Evolutionary conservation across 2,797 vertebrate genomes (phyloP).

Genomic region (Falco concolor): DNA sequence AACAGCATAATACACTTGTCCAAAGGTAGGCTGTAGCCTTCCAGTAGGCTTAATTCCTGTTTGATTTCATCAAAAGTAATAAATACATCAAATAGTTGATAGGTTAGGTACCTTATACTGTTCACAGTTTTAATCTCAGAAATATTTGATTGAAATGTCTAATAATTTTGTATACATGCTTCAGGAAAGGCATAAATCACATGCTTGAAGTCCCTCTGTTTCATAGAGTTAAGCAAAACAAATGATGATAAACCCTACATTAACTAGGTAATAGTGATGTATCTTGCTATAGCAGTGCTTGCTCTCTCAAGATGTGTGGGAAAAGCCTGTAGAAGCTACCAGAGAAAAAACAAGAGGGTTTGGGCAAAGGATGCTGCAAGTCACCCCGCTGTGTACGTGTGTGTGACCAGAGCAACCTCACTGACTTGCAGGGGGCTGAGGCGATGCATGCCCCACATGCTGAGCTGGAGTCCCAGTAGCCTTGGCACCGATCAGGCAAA

Average conservation of each 20-base stretch:
- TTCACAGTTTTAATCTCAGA: not conserved
- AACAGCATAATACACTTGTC: constrained; percentile 12
- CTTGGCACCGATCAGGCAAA: not conserved
- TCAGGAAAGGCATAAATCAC: not conserved
- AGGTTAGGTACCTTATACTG: not conserved
- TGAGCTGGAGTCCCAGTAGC: not conserved
- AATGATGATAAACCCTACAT: not conserved
- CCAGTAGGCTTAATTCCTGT: not conserved
- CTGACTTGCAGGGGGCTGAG: not conserved
- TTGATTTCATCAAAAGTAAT: constrained; percentile 17
- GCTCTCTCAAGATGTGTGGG: not conserved
- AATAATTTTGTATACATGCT: not conserved
- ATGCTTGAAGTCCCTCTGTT: not conserved
- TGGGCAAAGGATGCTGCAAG: not conserved
- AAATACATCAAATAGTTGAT: not conserved
- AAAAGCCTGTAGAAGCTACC: not conserved
- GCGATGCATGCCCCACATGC: rapidly evolving
- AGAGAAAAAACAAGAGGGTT: not conserved
- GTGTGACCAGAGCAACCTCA: not conserved
- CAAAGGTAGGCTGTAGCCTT: not conserved
- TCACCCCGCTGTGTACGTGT: not conserved
- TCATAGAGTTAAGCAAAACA: not conserved
- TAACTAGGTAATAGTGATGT: not conserved
- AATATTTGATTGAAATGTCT: not conserved
- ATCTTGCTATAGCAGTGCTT: not conserved